phyloP scores from a whole-genome alignment of 2,113 vertebrate species.

The Takifugu flavidus region DNA sequence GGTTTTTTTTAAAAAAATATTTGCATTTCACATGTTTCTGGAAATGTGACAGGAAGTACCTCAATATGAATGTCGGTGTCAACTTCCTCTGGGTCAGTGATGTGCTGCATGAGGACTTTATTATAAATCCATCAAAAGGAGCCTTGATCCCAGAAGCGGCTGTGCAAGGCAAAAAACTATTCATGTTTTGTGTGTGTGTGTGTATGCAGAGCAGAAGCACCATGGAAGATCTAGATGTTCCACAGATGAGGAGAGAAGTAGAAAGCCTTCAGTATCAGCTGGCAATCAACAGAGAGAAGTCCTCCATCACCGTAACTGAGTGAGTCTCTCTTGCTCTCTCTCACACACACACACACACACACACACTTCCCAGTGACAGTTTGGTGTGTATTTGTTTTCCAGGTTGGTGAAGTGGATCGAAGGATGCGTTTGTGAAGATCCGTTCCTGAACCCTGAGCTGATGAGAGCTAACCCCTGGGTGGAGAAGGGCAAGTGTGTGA shows the following conservation, averaged over 20 bases:
- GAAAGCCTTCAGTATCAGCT: conserved; percentile 95
- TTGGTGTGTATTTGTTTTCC: neutral
- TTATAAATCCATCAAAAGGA: neutral
- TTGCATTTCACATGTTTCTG: neutral
- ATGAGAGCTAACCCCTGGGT: conserved; percentile 96
- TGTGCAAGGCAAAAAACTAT: neutral
- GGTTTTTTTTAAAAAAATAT: too few species aligned
- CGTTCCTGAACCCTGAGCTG: conserved; percentile 90
- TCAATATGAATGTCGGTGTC: neutral
- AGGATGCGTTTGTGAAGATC: conserved; percentile 87
- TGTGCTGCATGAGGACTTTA: neutral
- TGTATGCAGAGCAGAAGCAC: conserved; percentile 28
- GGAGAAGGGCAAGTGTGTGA: conserved; percentile 89
- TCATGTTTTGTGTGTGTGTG: neutral
- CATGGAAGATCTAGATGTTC: conserved; percentile 93
- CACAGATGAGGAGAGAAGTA: conserved; percentile 93
- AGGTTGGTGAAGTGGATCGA: conserved; percentile 95
- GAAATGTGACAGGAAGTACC: neutral
- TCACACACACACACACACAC: neutral
- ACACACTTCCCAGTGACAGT: neutral
- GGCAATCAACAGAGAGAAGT: conserved; percentile 91
- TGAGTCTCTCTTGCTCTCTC: conserved; percentile 68
- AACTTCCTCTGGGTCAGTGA: neutral
- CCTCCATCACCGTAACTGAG: conserved; percentile 92
- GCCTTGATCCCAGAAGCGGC: too few species aligned